phyloP scores from a whole-genome alignment of 1,140 invertebrate genomes.

The Probaryconus sp. region DNA sequence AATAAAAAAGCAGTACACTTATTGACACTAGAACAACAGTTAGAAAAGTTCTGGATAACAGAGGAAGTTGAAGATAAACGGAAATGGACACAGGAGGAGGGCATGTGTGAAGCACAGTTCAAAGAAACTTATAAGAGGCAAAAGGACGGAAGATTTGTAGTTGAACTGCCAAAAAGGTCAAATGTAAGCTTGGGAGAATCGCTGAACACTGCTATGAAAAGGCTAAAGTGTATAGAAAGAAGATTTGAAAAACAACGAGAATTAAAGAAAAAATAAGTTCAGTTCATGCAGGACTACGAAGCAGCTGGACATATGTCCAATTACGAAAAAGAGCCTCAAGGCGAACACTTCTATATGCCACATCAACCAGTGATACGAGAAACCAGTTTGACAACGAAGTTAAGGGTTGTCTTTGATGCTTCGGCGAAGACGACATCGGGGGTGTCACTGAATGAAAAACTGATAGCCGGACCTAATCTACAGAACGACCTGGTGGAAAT shows the following conservation, averaged over 20 bases:
- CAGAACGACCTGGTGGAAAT: slow-evolving; percentile 17
- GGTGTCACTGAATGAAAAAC: slow-evolving; percentile 61
- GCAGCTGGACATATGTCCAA: no score
- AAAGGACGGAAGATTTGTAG: background rate
- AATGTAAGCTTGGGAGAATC: background rate
- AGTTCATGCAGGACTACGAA: background rate
- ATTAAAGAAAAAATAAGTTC: no score
- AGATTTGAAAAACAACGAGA: no score
- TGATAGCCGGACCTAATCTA: slow-evolving; percentile 37
- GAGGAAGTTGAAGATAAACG: background rate
- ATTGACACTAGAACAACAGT: no score
- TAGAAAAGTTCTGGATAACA: no score
- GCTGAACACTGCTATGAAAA: background rate
- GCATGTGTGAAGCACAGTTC: background rate
- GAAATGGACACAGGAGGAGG: background rate
- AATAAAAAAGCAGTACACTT: no score
- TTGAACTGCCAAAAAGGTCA: background rate
- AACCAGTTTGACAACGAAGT: slow-evolving; percentile 4
- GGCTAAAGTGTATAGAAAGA: background rate
- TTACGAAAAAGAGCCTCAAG: no score
- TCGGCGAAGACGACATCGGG: slow-evolving; percentile 57
- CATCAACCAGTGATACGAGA: slow-evolving; percentile 6
- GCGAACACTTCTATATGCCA: slow-evolving; percentile 8
- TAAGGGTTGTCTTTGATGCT: slow-evolving; percentile 64
- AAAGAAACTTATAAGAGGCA: background rate